Conservation (phyloP, 2,797 vertebrate species). For the Poliocrania exsul region DNA sequence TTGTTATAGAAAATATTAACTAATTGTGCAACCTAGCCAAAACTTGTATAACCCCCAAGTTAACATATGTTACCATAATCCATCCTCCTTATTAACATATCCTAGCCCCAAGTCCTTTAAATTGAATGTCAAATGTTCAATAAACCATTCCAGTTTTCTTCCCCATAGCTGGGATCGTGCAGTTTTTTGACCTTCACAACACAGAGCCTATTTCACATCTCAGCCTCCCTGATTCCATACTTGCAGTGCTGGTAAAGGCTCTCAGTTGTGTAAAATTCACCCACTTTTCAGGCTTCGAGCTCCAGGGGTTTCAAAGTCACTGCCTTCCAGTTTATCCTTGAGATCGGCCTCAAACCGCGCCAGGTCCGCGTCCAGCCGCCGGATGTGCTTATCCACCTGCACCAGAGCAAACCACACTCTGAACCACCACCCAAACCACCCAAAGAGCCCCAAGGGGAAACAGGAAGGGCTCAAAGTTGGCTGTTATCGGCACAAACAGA, state of each 20-base stretch:
- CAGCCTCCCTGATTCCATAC: rapidly evolving
- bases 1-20: too few relatives aligned
- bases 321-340: constrained; percentile 95
- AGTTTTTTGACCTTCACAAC: too few relatives aligned
- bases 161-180: too few relatives aligned
- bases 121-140: too few relatives aligned
- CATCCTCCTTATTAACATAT: too few relatives aligned
- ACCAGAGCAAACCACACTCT: not conserved
- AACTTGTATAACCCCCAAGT: too few relatives aligned
- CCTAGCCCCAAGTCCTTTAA: too few relatives aligned
- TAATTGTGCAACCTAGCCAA: too few relatives aligned
- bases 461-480: not conserved
- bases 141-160: too few relatives aligned
- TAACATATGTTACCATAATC: too few relatives aligned
- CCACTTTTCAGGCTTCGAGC: constrained; percentile 87
- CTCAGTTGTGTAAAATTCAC: rapidly evolving
- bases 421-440: not conserved
- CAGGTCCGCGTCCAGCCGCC: constrained; percentile 93
- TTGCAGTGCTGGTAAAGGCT: not conserved
- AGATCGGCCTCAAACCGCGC: constrained; percentile 96
- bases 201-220: not conserved
- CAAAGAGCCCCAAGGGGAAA: not conserved
- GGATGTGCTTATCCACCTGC: constrained; percentile 97
- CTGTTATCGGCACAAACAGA: rapidly evolving
- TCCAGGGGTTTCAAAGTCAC: constrained; percentile 87